Evolutionary conservation across 2,888 invertebrate species (phyloP).

Genomic region (Eristalis intricaria): DNA sequence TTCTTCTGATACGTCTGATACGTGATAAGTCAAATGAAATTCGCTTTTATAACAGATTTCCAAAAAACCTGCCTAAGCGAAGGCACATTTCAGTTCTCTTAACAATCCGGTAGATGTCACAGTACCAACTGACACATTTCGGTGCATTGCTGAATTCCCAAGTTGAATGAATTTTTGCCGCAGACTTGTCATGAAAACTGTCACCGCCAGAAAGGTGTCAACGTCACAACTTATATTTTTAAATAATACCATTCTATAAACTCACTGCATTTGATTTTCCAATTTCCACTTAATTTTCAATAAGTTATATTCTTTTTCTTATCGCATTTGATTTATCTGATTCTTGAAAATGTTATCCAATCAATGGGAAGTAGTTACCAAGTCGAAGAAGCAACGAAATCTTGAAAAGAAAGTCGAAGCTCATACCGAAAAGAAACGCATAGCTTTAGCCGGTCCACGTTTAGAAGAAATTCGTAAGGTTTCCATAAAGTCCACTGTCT

Average conservation of each 20-base stretch:
- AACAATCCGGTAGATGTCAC: not conserved
- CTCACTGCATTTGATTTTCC: slow-evolving; percentile 41
- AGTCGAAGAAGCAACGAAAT: slow-evolving; percentile 84
- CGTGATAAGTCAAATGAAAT: not conserved
- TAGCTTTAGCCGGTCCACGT: slow-evolving; percentile 85
- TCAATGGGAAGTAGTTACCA: slow-evolving; percentile 88
- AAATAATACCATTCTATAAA: slow-evolving; percentile 20
- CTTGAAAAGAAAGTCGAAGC: slow-evolving; percentile 82
- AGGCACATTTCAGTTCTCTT: not conserved
- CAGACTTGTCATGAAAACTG: slow-evolving; percentile 22
- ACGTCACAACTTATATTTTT: slow-evolving; percentile 58
- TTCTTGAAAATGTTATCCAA: slow-evolving; percentile 81
- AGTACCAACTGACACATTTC: not conserved
- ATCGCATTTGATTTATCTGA: slow-evolving; percentile 23
- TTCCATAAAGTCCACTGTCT: not conserved
- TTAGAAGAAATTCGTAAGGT: slow-evolving; percentile 89
- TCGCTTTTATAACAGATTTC: not conserved
- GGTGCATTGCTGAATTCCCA: slow-evolving; percentile 51
- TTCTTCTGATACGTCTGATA: too few relatives aligned
- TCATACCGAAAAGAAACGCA: slow-evolving; percentile 82
- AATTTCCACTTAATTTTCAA: slow-evolving; percentile 30
- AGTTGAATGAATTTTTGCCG: slow-evolving; percentile 12
- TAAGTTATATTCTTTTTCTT: slow-evolving; percentile 32
- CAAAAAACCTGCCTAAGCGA: not conserved
- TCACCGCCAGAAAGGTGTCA: slow-evolving; percentile 63